These are phyloP conservation scores for Himalopsyche japonica DNA, from an alignment of 2,888 invertebrate species.

Conservation along the genomic window DNA sequence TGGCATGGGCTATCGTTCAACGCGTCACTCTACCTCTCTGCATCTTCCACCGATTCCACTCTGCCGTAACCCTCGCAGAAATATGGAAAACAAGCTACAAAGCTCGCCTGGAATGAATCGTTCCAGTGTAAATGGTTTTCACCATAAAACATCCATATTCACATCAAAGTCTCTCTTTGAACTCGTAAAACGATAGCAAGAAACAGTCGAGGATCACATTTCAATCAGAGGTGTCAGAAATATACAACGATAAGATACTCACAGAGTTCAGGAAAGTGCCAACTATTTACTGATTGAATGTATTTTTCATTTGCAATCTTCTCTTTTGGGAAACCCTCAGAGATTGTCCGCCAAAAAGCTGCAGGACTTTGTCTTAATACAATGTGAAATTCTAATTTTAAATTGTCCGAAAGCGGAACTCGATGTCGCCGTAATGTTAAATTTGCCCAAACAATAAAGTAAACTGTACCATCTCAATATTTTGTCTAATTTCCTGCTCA, in stretches of 20 bases:
- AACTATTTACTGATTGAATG: not conserved
- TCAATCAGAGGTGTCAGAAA: not conserved
- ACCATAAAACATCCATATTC: not conserved
- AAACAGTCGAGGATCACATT: not conserved
- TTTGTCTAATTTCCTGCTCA: conserved; percentile 25
- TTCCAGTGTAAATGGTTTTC: not conserved
- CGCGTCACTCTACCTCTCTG: conserved; percentile 91
- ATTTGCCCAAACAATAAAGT: conserved; percentile 9
- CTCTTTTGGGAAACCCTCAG: not conserved
- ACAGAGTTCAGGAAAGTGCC: not conserved
- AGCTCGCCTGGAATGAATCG: conserved; percentile 79
- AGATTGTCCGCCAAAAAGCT: not conserved
- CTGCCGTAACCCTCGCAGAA: conserved; percentile 91
- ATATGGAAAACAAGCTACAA: conserved; percentile 97
- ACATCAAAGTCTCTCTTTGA: not conserved
- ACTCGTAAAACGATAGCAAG: not conserved
- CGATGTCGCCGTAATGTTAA: not conserved
- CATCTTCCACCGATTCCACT: conserved; percentile 96
- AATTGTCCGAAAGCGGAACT: not conserved
- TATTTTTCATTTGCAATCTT: not conserved
- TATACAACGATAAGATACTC: not conserved
- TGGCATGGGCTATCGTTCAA: conserved; percentile 92
- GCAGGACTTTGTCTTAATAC: not conserved
- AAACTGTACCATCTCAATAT: conserved; percentile 8
- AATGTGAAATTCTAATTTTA: not conserved